These are phyloP conservation scores for Sycophila texana DNA, from an alignment of 2,888 invertebrate species.

Conservation along the genomic window DNA sequence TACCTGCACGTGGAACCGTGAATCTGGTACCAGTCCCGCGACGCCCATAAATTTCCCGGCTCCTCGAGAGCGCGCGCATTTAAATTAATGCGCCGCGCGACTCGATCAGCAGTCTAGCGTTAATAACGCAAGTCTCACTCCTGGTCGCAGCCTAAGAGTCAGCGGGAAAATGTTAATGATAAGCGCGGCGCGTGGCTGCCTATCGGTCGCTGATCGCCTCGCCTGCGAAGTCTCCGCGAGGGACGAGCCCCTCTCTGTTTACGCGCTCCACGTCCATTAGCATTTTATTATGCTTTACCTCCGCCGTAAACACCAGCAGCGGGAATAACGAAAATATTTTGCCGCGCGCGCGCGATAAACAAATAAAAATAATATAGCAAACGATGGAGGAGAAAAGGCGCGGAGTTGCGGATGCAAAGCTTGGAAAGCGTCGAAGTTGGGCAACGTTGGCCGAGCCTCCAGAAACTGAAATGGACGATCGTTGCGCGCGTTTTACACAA, in stretches of 20 bases:
- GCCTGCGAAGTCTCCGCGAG: too few relatives aligned
- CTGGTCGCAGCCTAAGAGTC: too few relatives aligned
- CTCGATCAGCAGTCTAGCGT: conserved; percentile 6
- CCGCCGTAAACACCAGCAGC: neutral
- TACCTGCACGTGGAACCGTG: too few relatives aligned
- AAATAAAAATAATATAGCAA: too few relatives aligned
- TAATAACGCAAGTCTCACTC: neutral
- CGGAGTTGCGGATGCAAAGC: too few relatives aligned
- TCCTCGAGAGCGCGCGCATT: too few relatives aligned
- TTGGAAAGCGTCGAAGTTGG: neutral
- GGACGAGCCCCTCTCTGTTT: neutral
- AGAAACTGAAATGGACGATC: conserved; percentile 3
- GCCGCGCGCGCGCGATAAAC: neutral
- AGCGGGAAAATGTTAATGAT: neutral
- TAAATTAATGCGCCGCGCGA: neutral
- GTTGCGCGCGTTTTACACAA: neutral
- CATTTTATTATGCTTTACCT: conserved; percentile 45
- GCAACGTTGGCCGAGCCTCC: conserved; percentile 41
- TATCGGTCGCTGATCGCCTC: conserved; percentile 14
- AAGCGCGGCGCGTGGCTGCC: neutral
- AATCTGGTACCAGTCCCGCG: too few relatives aligned
- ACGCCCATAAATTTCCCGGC: neutral
- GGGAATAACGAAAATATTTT: conserved; percentile 29
- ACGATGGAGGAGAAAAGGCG: neutral
- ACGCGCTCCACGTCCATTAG: conserved; percentile 24